Evolutionary conservation across 2,888 invertebrate genomes (phyloP).

Genomic region (Perizoma affinitatum): DNA sequence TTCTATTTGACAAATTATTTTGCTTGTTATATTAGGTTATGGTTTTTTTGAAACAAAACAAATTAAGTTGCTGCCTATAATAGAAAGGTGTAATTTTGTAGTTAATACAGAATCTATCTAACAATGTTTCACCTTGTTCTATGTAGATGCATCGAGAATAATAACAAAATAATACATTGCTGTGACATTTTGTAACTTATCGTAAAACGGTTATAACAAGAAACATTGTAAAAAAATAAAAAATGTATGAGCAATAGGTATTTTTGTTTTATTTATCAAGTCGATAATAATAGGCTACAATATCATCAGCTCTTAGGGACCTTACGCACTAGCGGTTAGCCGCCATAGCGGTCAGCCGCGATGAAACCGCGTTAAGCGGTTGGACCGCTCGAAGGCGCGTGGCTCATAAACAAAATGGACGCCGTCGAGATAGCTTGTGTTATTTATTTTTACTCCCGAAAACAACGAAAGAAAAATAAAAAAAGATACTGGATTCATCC

Average conservation of each 20-base stretch:
- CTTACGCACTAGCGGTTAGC: too few species aligned
- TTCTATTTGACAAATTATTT: slow-evolving; percentile 30
- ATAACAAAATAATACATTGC: slow-evolving; percentile 1
- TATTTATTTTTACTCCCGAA: too few species aligned
- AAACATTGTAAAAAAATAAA: slow-evolving; percentile 15
- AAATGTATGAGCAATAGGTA: slow-evolving; percentile 11
- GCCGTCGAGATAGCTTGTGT: too few species aligned
- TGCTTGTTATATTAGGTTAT: slow-evolving; percentile 24
- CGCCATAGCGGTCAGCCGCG: too few species aligned
- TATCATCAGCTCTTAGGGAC: too few species aligned
- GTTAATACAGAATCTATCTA: not conserved
- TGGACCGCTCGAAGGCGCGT: too few species aligned
- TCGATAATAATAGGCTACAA: not conserved
- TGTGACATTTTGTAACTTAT: slow-evolving; percentile 19
- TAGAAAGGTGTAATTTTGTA: too few species aligned
- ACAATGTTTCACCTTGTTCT: not conserved
- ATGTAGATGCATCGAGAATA: slow-evolving; percentile 11
- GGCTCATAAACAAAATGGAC: too few species aligned
- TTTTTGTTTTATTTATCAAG: not conserved
- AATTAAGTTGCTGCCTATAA: slow-evolving; percentile 9
- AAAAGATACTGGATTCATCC: too few species aligned
- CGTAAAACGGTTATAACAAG: slow-evolving; percentile 21
- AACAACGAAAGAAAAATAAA: too few species aligned
- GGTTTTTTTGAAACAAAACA: slow-evolving; percentile 10
- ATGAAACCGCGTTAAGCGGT: too few species aligned